These are phyloP conservation scores for Epizoanthus rinbou DNA, from an alignment of 92 coral and sea anemone species.

Conservation along the genomic window DNA sequence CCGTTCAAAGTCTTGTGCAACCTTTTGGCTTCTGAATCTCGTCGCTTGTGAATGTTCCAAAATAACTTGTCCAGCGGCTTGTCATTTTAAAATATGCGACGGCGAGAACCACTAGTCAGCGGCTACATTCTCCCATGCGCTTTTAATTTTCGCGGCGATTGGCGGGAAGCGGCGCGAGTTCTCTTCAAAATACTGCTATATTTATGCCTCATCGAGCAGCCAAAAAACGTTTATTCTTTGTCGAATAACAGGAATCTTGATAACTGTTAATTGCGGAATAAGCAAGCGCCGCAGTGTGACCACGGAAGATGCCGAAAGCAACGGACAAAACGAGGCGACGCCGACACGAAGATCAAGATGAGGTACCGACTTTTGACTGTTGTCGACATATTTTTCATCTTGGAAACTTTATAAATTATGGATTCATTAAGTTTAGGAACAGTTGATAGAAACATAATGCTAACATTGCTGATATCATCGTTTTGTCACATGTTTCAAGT, in stretches of 20 bases:
- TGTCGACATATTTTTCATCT: background rate
- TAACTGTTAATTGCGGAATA: too few relatives aligned
- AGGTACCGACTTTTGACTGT: conserved; percentile 23
- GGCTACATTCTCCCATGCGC: background rate
- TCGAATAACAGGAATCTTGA: background rate
- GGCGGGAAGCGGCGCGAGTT: conserved; percentile 1
- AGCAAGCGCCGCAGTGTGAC: background rate
- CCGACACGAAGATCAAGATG: conserved; percentile 52
- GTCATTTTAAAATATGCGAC: background rate
- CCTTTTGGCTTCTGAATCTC: background rate
- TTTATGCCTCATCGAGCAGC: background rate
- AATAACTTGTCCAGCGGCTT: background rate
- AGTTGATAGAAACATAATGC: background rate
- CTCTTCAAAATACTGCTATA: background rate
- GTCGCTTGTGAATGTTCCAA: conserved; percentile 2
- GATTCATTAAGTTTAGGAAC: background rate
- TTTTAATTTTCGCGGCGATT: background rate
- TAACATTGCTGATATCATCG: too few relatives aligned
- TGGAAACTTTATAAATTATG: background rate
- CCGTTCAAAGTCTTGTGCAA: background rate
- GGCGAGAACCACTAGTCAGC: background rate
- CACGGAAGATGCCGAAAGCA: conserved; percentile 86
- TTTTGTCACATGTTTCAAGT: too few relatives aligned
- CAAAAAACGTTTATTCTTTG: background rate
- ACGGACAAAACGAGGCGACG: conserved; percentile 64